Evolutionary conservation across 2,797 vertebrate genomes (phyloP).

Genomic region (Atherinosoma microstoma): DNA sequence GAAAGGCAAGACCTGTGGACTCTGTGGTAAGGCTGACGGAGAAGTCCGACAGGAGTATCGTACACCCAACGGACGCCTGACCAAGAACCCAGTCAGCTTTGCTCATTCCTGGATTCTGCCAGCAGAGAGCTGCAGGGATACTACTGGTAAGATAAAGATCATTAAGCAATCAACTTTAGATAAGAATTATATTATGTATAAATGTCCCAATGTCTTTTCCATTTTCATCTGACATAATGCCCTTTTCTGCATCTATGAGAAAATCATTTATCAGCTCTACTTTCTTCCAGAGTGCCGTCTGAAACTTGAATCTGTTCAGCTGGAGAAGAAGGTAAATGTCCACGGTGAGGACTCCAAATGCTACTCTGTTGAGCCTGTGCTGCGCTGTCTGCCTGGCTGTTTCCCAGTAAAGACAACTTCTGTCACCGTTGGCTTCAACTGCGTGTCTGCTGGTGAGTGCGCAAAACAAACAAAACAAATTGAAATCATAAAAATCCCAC

Average conservation of each 20-base stretch:
- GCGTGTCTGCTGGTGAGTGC: constrained; percentile 76
- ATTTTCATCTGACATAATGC: background rate
- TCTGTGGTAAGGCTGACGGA: constrained; percentile 87
- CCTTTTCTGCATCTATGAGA: background rate
- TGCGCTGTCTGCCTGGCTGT: constrained; percentile 80
- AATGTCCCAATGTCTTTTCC: too few relatives aligned
- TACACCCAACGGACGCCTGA: constrained; percentile 78
- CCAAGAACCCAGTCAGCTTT: constrained; percentile 79
- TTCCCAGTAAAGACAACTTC: constrained; percentile 65
- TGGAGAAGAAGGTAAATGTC: constrained; percentile 69
- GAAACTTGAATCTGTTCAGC: constrained; percentile 76
- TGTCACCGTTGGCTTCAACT: constrained; percentile 79
- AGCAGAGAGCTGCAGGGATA: constrained; percentile 78
- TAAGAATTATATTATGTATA: background rate
- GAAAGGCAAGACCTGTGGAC: constrained; percentile 85
- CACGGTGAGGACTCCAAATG: constrained; percentile 75
- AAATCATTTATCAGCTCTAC: background rate
- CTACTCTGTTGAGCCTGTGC: constrained; percentile 81
- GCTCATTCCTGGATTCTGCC: constrained; percentile 86
- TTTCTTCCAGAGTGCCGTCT: constrained; percentile 73
- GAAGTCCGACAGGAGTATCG: constrained; percentile 81
- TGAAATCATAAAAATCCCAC: background rate
- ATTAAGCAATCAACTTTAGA: background rate
- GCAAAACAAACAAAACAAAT: background rate
- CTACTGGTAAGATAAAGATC: constrained; percentile 57